Evolutionary conservation across 2,888 invertebrate species (phyloP).

Genomic region (Orthosia incerta): DNA sequence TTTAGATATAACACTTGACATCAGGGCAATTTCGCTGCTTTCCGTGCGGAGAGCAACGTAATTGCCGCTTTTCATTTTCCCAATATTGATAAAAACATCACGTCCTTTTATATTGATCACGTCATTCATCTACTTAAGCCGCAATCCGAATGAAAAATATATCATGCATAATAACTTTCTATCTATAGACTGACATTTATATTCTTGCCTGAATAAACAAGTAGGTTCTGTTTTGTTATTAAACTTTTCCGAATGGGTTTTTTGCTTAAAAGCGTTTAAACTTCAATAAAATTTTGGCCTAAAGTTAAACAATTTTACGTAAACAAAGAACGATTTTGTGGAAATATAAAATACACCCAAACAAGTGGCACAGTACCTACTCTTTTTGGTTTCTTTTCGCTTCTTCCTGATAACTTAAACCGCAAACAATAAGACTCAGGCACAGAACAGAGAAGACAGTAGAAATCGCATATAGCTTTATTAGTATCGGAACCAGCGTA

Average conservation of each 20-base stretch:
- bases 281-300: too few relatives aligned
- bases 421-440: constrained; percentile 43
- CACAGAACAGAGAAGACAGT: too few relatives aligned
- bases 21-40: neutral
- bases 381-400: constrained; percentile 22
- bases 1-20: constrained; percentile 10
- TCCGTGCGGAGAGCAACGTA: constrained; percentile 6
- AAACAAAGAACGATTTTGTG: neutral
- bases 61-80: constrained; percentile 40
- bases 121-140: constrained; percentile 52
- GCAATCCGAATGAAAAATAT: constrained; percentile 42
- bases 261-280: too few relatives aligned
- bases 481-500: too few relatives aligned
- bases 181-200: neutral
- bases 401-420: constrained; percentile 25
- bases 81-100: constrained; percentile 60
- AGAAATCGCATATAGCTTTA: too few relatives aligned
- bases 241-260: too few relatives aligned
- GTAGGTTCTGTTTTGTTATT: too few relatives aligned
- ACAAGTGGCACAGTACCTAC: constrained; percentile 5
- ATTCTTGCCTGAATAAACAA: neutral
- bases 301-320: neutral
- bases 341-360: neutral
- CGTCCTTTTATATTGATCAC: constrained; percentile 57
- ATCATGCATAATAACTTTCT: neutral